A percentile compares a stretch with the other conserved stretches of the same genome.
phyloP scores from a whole-genome alignment of 1,140 invertebrate species.

The Agraylea sexmaculata region DNA sequence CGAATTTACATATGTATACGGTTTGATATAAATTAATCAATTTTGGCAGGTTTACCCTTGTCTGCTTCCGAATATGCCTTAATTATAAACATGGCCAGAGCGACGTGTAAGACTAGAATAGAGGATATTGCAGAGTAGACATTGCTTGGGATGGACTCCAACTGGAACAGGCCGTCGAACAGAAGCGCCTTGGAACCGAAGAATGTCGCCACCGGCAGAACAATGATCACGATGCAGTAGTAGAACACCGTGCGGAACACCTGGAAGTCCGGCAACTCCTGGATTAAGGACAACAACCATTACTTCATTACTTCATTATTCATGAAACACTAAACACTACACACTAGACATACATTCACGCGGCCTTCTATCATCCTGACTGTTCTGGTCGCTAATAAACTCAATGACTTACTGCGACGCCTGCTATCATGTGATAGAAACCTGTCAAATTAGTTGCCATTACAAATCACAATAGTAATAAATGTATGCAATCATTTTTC shows the following conservation, averaged over 20 bases:
- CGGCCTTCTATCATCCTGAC: conserved; percentile 40
- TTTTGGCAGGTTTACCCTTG: conserved; percentile 27
- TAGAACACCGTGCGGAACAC: conserved; percentile 49
- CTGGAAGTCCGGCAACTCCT: conserved; percentile 44
- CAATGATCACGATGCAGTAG: conserved; percentile 50
- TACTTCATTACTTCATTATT: too few species aligned
- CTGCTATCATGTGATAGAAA: conserved; percentile 4
- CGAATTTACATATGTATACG: too few species aligned
- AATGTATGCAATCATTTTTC: neutral
- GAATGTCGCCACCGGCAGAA: conserved; percentile 48
- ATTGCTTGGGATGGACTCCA: conserved; percentile 52
- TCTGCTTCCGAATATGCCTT: conserved; percentile 52
- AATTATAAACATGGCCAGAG: conserved; percentile 64
- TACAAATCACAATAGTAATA: neutral
- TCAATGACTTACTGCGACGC: neutral
- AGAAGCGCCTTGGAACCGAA: conserved; percentile 44
- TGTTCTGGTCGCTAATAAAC: neutral
- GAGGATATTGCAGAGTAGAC: conserved; percentile 62
- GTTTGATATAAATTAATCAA: too few species aligned
- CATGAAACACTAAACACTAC: too few species aligned
- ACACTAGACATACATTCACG: conserved; percentile 33
- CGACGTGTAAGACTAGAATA: conserved; percentile 57
- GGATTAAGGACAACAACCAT: conserved; percentile 23
- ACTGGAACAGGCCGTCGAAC: conserved; percentile 42
- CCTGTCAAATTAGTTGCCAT: conserved; percentile 1